A percentile compares a stretch with the other conserved stretches of the same genome.
Evolutionary conservation across 2,888 invertebrate species (phyloP).

Genomic region (Hypomecis punctinalis): DNA sequence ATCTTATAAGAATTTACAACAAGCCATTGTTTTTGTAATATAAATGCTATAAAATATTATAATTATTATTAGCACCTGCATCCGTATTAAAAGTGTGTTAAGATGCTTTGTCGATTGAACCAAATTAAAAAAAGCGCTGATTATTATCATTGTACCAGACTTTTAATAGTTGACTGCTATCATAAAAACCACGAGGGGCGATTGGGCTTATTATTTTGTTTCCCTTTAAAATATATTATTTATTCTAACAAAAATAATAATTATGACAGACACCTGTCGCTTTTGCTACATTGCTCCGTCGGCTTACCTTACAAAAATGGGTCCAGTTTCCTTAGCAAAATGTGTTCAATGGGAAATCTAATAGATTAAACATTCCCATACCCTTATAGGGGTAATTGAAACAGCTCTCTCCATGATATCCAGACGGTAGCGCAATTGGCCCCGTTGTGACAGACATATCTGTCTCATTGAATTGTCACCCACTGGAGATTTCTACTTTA

Average conservation of each 20-base stretch:
- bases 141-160: no score
- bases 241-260: no score
- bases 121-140: no score
- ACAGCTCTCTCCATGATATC: conserved; percentile 33
- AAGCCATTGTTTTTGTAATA: background rate
- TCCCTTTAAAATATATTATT: background rate
- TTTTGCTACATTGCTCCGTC: background rate
- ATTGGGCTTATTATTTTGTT: no score
- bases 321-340: conserved; percentile 3
- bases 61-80: conserved; percentile 14
- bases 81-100: conserved; percentile 2
- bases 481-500: conserved; percentile 60
- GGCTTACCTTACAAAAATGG: background rate
- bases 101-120: background rate
- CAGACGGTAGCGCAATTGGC: conserved; percentile 52
- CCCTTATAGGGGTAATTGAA: conserved; percentile 29
- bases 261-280: background rate
- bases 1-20: background rate
- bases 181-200: no score
- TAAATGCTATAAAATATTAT: background rate
- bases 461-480: conserved; percentile 69
- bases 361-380: conserved; percentile 20
- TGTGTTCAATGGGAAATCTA: conserved; percentile 16
- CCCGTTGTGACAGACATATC: conserved; percentile 59
- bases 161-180: no score